Conservation (phyloP, 2,113 vertebrate genomes). For the Cygnus atratus region DNA sequence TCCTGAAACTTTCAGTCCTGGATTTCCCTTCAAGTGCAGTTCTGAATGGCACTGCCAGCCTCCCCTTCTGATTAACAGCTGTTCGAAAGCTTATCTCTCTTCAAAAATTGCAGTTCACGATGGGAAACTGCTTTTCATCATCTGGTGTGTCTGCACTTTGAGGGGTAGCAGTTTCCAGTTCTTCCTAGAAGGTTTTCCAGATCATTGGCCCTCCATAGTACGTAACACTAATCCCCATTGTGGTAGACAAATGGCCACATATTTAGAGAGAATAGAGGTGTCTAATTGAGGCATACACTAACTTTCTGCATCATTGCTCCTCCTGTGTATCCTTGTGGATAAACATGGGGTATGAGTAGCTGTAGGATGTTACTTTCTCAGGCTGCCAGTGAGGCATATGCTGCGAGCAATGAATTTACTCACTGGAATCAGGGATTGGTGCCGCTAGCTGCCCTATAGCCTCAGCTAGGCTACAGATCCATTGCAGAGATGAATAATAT, state of each 20-base stretch:
- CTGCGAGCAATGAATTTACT: background rate
- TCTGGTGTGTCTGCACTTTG: background rate
- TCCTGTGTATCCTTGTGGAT: background rate
- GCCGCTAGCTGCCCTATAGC: background rate
- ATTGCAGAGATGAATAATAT: background rate
- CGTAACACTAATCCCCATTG: background rate
- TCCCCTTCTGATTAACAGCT: background rate
- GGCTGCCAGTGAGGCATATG: background rate
- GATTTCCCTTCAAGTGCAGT: background rate
- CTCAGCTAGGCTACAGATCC: background rate
- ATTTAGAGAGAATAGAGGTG: background rate
- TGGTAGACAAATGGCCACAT: background rate
- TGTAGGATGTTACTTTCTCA: background rate
- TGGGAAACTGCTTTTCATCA: background rate
- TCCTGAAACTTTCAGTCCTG: background rate
- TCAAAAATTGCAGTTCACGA: background rate
- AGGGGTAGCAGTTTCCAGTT: background rate
- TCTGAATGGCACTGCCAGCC: background rate
- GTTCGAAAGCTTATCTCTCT: background rate
- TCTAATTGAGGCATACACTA: background rate
- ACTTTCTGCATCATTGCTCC: background rate
- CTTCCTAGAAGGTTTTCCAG: background rate
- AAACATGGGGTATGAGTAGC: background rate
- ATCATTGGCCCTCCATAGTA: accelerated
- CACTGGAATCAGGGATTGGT: background rate